Evolutionary conservation across 2,797 vertebrate species (phyloP), one percentile per base, ranked within the genome.

Genomic region (Macropodus opercularis): DNA sequence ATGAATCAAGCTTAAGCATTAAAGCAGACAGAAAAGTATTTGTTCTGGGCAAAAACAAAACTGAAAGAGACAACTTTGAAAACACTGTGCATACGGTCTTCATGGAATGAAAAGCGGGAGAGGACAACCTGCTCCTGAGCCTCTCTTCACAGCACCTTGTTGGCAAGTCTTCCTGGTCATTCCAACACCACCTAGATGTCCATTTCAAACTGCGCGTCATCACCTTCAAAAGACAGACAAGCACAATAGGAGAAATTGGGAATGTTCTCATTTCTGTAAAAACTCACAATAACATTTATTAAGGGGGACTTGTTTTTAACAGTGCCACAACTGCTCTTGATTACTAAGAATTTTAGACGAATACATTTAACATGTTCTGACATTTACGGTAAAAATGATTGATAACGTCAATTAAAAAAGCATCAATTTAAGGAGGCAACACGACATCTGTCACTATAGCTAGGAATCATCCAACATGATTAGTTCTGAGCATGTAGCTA

Each of bases 171-270:
- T 58, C 10, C 43, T 26, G 36, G 40, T 52, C 14, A 15, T 36
- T 56, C 31, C 24, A 41, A 35, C 54, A 51, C 6, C 17, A 3
- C n/a, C 67, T 91, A 93, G 83, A 93, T 91, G 78, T 93, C 92
- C 89, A 93, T 92, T 80, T 92, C 89, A 84, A 93, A 93, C 77
- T 93, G 91, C 10, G 90, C 83, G 1, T 93, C 92, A 2, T 93
- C 91, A 63, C 83, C 91, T 93, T 58, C 15, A 72, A 61, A 52
- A 57, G 15, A 38, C 6, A 69, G 3, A 81, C 0, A 65, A 5
- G 55, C 11, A 64, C 12, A 34, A 14, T 12, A 12, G 4, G 13
- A 4, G 12, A 34, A 34, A 15, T 34, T 7, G 7, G 3, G 27
- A 27, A 27, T n/a, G n/a, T n/a, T n/a, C n/a, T n/a, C n/a, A n/a